Evolutionary conservation across 1,140 invertebrate genomes (phyloP).

Genomic region (Zaprionus africanus): DNA sequence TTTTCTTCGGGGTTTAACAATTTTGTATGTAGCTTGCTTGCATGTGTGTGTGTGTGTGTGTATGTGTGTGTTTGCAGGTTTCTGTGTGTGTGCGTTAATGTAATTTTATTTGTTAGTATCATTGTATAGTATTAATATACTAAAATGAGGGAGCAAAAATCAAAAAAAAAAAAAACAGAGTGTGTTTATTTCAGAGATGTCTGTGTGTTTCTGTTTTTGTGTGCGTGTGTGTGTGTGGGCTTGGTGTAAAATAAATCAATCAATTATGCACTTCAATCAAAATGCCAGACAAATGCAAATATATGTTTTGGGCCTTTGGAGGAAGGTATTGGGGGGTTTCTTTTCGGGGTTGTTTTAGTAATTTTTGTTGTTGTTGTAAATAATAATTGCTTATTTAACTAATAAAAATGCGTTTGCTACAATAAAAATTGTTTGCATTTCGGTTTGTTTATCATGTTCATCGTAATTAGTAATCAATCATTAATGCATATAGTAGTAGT

Average conservation of each 20-base stretch:
- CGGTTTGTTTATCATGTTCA: slow-evolving; percentile 21
- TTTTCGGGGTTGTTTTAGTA: slow-evolving; percentile 1
- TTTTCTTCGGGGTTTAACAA: slow-evolving; percentile 30
- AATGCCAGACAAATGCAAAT: slow-evolving; percentile 65
- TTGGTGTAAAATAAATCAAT: slow-evolving; percentile 15
- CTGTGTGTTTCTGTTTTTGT: slow-evolving; percentile 3
- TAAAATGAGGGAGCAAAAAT: slow-evolving; percentile 43
- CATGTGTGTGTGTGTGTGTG: slow-evolving; percentile 48
- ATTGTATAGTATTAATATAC: background rate
- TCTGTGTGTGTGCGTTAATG: slow-evolving; percentile 14
- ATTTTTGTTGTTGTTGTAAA: slow-evolving; percentile 12
- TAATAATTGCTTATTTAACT: slow-evolving; percentile 34
- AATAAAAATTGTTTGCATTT: slow-evolving; percentile 23
- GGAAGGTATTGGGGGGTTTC: slow-evolving; percentile 7
- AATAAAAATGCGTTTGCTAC: slow-evolving; percentile 45
- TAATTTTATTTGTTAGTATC: slow-evolving; percentile 2
- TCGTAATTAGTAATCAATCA: slow-evolving; percentile 38
- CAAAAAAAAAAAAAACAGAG: slow-evolving; percentile 16
- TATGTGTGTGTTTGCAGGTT: slow-evolving; percentile 10
- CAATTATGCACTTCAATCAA: slow-evolving; percentile 31
- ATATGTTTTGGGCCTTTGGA: slow-evolving; percentile 6
- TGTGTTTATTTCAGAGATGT: background rate
- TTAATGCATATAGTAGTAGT: slow-evolving; percentile 30
- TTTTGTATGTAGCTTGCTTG: slow-evolving; percentile 59
- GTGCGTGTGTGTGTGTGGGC: slow-evolving; percentile 10